phyloP scores from a whole-genome alignment of 2,797 vertebrate species.

The Eutrigla gurnardus region DNA sequence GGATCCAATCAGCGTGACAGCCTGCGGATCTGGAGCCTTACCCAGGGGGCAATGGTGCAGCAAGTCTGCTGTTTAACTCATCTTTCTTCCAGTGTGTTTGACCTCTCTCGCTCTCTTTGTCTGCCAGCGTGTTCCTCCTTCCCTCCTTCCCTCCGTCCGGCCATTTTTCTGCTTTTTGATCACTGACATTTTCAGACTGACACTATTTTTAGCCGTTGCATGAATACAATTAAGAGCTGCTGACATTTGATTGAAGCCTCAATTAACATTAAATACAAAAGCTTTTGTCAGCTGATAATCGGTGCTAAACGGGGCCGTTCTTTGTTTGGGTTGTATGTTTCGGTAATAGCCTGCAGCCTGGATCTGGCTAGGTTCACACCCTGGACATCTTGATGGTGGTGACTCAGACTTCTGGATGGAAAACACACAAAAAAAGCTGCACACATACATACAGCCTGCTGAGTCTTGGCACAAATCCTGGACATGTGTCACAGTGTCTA shows the following conservation, averaged over 20 bases:
- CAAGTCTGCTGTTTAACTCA: constrained; percentile 25
- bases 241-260: constrained; percentile 29
- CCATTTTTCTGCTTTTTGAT: constrained; percentile 11
- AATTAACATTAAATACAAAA: constrained; percentile 21
- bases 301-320: constrained; percentile 11
- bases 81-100: constrained; percentile 36
- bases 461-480: constrained; percentile 30
- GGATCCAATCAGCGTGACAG: constrained; percentile 31
- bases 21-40: constrained; percentile 36
- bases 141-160: background rate
- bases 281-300: constrained; percentile 29
- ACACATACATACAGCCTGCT: constrained; percentile 1
- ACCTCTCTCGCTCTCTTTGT: constrained; percentile 25
- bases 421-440: constrained; percentile 14
- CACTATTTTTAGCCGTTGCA: constrained; percentile 20
- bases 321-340: constrained; percentile 37
- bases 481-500: constrained; percentile 38
- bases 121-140: background rate
- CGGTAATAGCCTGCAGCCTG: constrained; percentile 36
- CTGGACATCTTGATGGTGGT: constrained; percentile 46
- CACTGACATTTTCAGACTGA: constrained; percentile 16
- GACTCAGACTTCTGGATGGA: constrained; percentile 47
- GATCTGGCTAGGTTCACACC: constrained; percentile 31
- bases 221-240: constrained; percentile 17
- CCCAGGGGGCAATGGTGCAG: constrained; percentile 39